Conservation (phyloP, 2,888 invertebrate species). For the Cheilosia grossa region DNA sequence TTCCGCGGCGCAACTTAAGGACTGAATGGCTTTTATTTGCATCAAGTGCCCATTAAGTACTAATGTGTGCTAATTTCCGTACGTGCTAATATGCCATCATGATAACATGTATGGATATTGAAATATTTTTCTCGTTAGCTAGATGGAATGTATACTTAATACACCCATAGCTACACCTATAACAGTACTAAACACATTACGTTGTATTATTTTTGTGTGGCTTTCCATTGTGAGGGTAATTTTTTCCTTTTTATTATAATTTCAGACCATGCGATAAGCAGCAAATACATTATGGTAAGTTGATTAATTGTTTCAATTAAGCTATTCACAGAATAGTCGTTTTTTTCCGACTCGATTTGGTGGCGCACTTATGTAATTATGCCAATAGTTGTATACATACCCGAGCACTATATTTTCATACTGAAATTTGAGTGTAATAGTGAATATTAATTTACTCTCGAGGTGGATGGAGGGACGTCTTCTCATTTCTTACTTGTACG, state of each 20-base stretch:
- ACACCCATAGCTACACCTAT: background rate
- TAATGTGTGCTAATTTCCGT: constrained; percentile 66
- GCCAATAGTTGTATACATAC: background rate
- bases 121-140: constrained; percentile 45
- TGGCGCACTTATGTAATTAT: background rate
- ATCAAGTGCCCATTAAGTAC: constrained; percentile 57
- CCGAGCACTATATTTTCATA: no score
- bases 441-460: no score
- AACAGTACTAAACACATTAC: constrained; percentile 7
- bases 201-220: background rate
- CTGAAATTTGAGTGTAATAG: no score
- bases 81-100: constrained; percentile 58
- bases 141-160: background rate
- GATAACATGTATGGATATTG: constrained; percentile 62
- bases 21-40: constrained; percentile 55
- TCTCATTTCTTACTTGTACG: no score
- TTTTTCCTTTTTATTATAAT: constrained; percentile 41
- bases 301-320: constrained; percentile 63
- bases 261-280: constrained; percentile 50
- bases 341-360: background rate
- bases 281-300: constrained; percentile 40
- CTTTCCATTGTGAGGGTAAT: constrained; percentile 31
- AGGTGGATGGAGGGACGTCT: no score
- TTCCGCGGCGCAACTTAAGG: constrained; percentile 34
- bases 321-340: background rate